Base-by-base conservation (phyloP, 2,797 vertebrate species). In the Carcharodon carcharias region DNA sequence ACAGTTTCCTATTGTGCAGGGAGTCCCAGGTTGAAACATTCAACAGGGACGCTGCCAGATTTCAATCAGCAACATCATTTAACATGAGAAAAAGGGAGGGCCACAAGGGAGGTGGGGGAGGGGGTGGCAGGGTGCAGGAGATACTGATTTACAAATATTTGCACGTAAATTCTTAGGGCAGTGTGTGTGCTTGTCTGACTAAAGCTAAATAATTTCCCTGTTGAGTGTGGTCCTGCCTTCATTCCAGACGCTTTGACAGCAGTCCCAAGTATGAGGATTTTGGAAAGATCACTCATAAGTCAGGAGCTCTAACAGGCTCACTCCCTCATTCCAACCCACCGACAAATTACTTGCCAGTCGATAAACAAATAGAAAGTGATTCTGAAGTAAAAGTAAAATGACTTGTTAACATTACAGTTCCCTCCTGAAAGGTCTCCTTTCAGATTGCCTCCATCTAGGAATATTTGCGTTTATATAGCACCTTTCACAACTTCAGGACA, bases 61-160 rank as follows among this genome's bases (percentile, higher is more conserved):
- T 73, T 77, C 69, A 95, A 58, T 73, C 67, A 95, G 69, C 94
- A 73, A 56, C 94, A 77, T 73, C 26, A 95, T n/a, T 56, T 73
- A 28, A 73, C 94, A 95, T 35, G 35, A 56, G 31, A 73, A 73
- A 71, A 31, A 77, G 94, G 50, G 45, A 95, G 21, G 61, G 89
- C n/a, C 89, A 63, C 31, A 21, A 14, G 91, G n/a, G 18, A 45
- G 91, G 0, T 23, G 21, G 91, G 9, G 1, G 35, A 2, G 18
- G 35, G 89, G 61, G 16, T 40, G 12, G 56, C 3, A 0, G 54
- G 58, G 3, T 23, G 18, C 0, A 8, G 92, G 65, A 50, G 3
- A 6, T 91, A 31, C 56, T 61, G 88, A 61, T 16, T n/a, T 61
- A 65, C 61, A 93, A 93, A 93, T 73, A 73, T 77, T 77, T 95